phyloP scores from a whole-genome alignment of 2,113 vertebrate species.

The Propithecus coquereli region DNA sequence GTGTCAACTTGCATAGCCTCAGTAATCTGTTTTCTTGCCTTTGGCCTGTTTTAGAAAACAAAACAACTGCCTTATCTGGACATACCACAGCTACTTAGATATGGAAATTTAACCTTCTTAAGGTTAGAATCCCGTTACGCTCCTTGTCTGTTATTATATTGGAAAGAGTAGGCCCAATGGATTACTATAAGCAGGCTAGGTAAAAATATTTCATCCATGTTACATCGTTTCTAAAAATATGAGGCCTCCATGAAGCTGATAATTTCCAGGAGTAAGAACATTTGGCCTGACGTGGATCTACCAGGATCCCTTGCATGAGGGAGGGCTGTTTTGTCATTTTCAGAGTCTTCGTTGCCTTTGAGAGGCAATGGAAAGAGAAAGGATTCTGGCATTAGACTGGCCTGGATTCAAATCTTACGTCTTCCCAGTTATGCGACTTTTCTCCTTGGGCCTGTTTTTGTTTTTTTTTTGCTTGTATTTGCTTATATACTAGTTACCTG shows the following conservation, averaged over 20 bases:
- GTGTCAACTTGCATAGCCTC: conserved; percentile 23
- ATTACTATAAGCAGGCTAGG: neutral
- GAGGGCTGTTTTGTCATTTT: neutral
- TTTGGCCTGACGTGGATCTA: neutral
- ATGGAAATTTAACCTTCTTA: conserved; percentile 60
- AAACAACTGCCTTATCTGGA: conserved; percentile 30
- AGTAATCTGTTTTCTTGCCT: neutral
- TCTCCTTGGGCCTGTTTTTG: neutral
- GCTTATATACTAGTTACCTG: neutral
- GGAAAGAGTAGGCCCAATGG: neutral
- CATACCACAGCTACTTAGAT: conserved; percentile 67
- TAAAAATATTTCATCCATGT: neutral
- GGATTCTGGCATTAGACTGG: neutral
- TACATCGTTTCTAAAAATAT: neutral
- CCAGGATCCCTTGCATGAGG: neutral
- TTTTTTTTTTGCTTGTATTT: neutral
- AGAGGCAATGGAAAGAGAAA: neutral
- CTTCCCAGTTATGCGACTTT: neutral
- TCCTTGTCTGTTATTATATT: neutral
- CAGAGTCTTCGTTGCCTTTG: neutral
- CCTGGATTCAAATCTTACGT: neutral
- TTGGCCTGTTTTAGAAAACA: neutral
- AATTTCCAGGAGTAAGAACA: neutral
- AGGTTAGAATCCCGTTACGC: conserved; percentile 51
- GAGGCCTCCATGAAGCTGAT: neutral